Evolutionary conservation across 1,140 invertebrate genomes (phyloP).

Genomic region (Aphis gossypii): DNA sequence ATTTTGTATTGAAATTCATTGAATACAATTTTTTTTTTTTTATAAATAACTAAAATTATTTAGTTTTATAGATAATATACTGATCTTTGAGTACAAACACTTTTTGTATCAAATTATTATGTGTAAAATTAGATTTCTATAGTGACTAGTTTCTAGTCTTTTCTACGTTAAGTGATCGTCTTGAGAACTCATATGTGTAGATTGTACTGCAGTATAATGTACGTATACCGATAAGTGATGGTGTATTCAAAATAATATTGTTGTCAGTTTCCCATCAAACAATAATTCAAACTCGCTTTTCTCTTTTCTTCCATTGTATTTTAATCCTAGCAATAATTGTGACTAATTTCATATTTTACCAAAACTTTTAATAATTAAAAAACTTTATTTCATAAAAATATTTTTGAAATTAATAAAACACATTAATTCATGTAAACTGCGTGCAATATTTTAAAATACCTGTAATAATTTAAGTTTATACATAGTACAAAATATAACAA

Average conservation of each 20-base stretch:
- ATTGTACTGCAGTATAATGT: neutral
- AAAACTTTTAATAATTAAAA: neutral
- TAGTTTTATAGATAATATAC: neutral
- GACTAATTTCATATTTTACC: neutral
- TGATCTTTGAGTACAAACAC: neutral
- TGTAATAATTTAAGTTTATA: too few relatives aligned
- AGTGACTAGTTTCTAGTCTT: neutral
- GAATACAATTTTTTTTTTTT: neutral
- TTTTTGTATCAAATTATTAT: neutral
- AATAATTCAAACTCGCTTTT: neutral
- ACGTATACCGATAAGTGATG: neutral
- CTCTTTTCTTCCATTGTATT: neutral
- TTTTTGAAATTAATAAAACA: too few relatives aligned
- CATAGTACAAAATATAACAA: too few relatives aligned
- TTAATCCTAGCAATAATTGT: neutral
- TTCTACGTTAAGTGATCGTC: neutral
- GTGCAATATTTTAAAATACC: too few relatives aligned
- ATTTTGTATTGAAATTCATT: neutral
- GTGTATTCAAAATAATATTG: neutral
- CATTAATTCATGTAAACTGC: too few relatives aligned
- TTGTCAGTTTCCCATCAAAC: neutral
- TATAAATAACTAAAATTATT: neutral
- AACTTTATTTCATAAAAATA: neutral
- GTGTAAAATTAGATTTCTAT: neutral
- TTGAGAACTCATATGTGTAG: neutral